phyloP scores from a whole-genome alignment of 2,113 vertebrate genomes.

The Acinonyx jubatus region DNA sequence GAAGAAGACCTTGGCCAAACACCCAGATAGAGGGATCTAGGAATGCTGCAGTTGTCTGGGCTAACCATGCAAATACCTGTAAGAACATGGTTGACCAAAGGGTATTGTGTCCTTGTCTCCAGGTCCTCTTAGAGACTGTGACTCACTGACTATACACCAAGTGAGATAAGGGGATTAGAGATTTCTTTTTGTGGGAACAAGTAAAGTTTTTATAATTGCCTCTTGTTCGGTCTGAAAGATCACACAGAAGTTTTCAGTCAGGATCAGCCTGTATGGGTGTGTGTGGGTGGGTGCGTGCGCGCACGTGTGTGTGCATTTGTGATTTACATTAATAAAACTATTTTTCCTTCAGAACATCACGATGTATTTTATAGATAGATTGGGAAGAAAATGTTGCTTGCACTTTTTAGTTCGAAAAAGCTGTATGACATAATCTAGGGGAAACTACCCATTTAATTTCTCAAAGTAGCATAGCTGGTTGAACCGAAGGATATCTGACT shows the following conservation, averaged over 20 bases:
- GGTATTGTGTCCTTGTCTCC: not conserved
- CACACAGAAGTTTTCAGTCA: not conserved
- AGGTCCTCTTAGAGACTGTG: too few species aligned
- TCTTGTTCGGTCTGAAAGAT: not conserved
- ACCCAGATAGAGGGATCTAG: not conserved
- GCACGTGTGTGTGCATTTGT: not conserved
- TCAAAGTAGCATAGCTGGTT: not conserved
- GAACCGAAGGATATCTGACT: not conserved
- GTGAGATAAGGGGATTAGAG: not conserved
- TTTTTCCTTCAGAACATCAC: not conserved
- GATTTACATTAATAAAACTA: not conserved
- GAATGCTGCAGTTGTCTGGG: not conserved
- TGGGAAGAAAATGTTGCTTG: not conserved
- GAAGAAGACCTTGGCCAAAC: not conserved
- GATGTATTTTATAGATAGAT: not conserved
- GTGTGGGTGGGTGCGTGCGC: not conserved
- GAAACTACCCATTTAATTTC: not conserved
- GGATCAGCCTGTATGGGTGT: not conserved
- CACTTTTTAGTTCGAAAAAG: not conserved
- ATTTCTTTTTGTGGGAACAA: not conserved
- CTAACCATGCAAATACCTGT: not conserved
- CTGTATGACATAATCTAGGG: not conserved
- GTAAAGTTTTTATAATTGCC: not conserved
- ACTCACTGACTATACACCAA: not conserved
- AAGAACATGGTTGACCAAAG: not conserved